Evolutionary conservation across 1,140 invertebrate genomes (phyloP).

Genomic region (Lepidurus packardi): DNA sequence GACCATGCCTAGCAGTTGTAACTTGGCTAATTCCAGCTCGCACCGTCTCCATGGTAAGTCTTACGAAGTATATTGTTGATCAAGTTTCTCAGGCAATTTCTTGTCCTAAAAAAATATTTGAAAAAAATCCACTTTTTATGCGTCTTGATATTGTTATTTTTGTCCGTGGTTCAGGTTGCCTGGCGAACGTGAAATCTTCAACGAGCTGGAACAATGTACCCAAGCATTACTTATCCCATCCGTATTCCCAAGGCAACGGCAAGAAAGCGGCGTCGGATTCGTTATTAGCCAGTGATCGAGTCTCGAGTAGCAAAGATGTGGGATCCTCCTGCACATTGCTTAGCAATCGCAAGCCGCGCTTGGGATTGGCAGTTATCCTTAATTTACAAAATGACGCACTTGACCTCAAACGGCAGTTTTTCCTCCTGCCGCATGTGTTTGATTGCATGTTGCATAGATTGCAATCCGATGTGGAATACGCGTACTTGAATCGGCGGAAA

Average conservation of each 20-base stretch:
- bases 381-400: slow-evolving; percentile 41
- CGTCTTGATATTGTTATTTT: neutral
- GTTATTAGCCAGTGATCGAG: slow-evolving; percentile 22
- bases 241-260: slow-evolving; percentile 4
- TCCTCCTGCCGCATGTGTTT: slow-evolving; percentile 72
- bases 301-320: neutral
- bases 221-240: slow-evolving; percentile 10
- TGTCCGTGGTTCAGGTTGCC: neutral
- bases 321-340: neutral
- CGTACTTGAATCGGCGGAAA: slow-evolving; percentile 49
- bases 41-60: slow-evolving; percentile 13
- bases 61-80: neutral
- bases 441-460: slow-evolving; percentile 70
- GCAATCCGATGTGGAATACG: slow-evolving; percentile 54
- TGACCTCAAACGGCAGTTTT: slow-evolving; percentile 53
- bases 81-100: neutral
- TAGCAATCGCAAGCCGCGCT: neutral
- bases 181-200: slow-evolving; percentile 13
- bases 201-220: neutral
- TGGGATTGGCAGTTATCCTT: neutral
- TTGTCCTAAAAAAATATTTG: too few relatives aligned
- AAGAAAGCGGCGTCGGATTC: slow-evolving; percentile 33
- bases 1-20: slow-evolving; percentile 9
- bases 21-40: slow-evolving; percentile 1
- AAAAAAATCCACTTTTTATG: neutral